phyloP scores from a whole-genome alignment of 2,113 vertebrate genomes.

The Apaloderma vittatum region DNA sequence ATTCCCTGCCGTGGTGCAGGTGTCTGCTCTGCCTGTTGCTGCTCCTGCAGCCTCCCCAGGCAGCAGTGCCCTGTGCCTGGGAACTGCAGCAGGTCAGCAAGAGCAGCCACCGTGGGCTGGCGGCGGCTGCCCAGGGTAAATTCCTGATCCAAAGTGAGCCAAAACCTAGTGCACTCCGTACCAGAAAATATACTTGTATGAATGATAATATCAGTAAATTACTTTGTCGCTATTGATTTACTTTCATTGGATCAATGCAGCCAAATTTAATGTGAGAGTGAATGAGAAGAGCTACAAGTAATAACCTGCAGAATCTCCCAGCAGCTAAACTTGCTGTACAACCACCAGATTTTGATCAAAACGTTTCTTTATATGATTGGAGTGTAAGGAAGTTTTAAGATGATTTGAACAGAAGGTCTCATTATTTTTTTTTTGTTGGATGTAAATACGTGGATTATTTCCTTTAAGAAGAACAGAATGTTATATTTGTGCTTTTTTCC shows the following conservation, averaged over 20 bases:
- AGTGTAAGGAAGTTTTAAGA: background rate
- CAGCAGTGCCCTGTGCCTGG: background rate
- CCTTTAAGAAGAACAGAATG: background rate
- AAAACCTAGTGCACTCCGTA: background rate
- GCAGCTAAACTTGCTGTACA: background rate
- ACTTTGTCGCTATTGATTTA: background rate
- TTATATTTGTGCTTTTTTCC: background rate
- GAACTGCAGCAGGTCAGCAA: background rate
- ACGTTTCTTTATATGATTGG: fast-evolving
- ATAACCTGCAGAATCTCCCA: background rate
- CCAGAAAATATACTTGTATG: background rate
- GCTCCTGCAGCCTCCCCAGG: fast-evolving
- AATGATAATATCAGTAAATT: background rate
- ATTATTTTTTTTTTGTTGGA: constrained; percentile 34
- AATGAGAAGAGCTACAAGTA: background rate
- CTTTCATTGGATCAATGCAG: background rate
- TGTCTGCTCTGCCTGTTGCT: fast-evolving
- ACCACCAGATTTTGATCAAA: constrained; percentile 3
- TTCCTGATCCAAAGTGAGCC: background rate
- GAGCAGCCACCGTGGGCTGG: background rate
- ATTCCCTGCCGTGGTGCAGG: background rate
- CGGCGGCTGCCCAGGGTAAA: background rate
- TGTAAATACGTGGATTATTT: background rate
- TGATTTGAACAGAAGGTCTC: background rate
- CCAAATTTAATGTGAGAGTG: background rate